Evolutionary conservation across 2,797 vertebrate genomes (phyloP).

Genomic region (Spinus olivaceus): DNA sequence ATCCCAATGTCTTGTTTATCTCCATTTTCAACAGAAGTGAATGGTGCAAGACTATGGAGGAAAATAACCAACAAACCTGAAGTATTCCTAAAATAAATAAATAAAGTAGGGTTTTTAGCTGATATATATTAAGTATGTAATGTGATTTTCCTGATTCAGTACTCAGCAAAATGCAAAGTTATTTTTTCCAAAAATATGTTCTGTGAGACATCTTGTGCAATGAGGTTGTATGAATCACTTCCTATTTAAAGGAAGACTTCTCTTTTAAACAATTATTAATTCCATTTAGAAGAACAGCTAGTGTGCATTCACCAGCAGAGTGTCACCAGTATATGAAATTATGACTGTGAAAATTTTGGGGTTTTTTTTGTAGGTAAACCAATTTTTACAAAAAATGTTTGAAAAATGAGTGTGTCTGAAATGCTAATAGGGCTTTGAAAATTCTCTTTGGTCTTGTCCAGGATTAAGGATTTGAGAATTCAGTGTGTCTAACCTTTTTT

Average conservation of each 20-base stretch:
- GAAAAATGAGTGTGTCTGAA: neutral
- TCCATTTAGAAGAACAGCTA: neutral
- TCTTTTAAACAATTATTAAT: neutral
- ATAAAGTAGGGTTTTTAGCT: neutral
- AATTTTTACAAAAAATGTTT: neutral
- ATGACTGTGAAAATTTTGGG: neutral
- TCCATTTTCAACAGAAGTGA: neutral
- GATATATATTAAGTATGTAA: neutral
- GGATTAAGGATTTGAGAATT: neutral
- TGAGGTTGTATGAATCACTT: neutral
- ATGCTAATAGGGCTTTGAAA: neutral
- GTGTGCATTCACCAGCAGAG: neutral
- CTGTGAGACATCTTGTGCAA: neutral
- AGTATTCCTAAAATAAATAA: neutral
- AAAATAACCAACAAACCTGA: rapidly evolving
- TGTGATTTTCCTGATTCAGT: neutral
- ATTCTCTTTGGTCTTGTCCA: neutral
- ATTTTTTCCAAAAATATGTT: neutral
- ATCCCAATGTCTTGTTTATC: neutral
- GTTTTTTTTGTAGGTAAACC: neutral
- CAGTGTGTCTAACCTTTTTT: neutral
- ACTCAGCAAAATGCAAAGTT: neutral
- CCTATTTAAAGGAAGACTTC: neutral
- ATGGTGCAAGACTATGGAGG: neutral
- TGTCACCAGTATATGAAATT: neutral